Evolutionary conservation across 2,113 vertebrate species (phyloP), one percentile per base, ranked within the genome.

Genomic region (Labrus mixtus): DNA sequence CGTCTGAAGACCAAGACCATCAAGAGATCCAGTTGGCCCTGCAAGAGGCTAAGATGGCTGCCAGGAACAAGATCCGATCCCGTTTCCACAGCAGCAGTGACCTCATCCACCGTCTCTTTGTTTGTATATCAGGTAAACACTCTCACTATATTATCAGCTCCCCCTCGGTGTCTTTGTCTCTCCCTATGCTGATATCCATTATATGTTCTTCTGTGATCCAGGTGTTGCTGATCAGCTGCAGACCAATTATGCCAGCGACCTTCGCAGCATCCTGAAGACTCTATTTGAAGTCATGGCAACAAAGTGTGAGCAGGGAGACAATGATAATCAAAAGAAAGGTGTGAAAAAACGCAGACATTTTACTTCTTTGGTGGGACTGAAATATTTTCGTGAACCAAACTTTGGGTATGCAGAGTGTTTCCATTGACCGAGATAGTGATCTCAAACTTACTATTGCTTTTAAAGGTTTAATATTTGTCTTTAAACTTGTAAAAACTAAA

Each of bases 261-360:
- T 99, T 68, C 94, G 98, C 69, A 97, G 96, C 82, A 99, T 99
- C 85, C 94, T 99, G 59, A 99, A 99, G 92, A 98, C 97, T 3
- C 93, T 99, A 36, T 99, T 99, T 86, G 97, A 99, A 93, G 97
- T 98, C 83, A 98, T 99, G 97, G 97, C 98, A 73, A 99, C 97
- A 51, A 98, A 98, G 85, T 95, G 94, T 1, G 97, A 98, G 75
- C 82, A 94, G 20, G 97, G 96, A 39, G 95, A 96, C 85, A 93
- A 94, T 22, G 95, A 96, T 37, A 96, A 95, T 71, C 92, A 95
- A 57, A 97, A 96, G 85, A 98, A 97, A 94, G 96, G 97, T 97
- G 17, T 83, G 58, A 29, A 58, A 46, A 36, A 37, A 41, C 7
- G 37, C 16, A 53, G 41, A 6, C 8, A 48, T 59, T 43, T 17